phyloP scores from a whole-genome alignment of 2,797 vertebrate genomes.

The Podarcis lilfordi region DNA sequence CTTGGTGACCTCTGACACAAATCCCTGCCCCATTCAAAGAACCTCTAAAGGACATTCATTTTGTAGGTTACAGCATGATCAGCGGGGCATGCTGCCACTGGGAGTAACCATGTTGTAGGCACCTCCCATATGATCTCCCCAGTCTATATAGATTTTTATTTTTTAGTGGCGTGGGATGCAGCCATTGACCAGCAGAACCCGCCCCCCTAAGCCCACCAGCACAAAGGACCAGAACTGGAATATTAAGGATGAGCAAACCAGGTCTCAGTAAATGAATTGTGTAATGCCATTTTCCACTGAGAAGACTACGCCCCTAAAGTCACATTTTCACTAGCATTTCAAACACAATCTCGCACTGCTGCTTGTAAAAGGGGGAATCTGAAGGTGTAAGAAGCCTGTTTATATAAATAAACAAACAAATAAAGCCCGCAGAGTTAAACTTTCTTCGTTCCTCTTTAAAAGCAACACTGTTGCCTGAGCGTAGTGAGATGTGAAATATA shows the following conservation, averaged over 20 bases:
- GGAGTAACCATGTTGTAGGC: neutral
- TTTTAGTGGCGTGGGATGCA: neutral
- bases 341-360: neutral
- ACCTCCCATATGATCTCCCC: neutral
- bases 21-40: neutral
- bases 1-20: neutral
- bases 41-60: neutral
- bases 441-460: conserved; percentile 37
- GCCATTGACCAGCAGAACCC: neutral
- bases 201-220: neutral
- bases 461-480: conserved; percentile 32
- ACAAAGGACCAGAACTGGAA: neutral
- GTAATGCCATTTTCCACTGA: neutral
- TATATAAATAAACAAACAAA: conserved; percentile 6
- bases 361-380: conserved; percentile 7
- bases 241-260: neutral
- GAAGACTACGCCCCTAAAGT: neutral
- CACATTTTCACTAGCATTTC: neutral
- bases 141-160: neutral
- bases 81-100: neutral
- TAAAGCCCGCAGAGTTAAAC: conserved; percentile 5
- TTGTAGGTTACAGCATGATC: neutral
- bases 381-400: conserved; percentile 1
- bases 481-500: conserved; percentile 57
- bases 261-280: neutral